phyloP scores from a whole-genome alignment of 2,888 invertebrate genomes.

The Dysmachus trigonus region DNA sequence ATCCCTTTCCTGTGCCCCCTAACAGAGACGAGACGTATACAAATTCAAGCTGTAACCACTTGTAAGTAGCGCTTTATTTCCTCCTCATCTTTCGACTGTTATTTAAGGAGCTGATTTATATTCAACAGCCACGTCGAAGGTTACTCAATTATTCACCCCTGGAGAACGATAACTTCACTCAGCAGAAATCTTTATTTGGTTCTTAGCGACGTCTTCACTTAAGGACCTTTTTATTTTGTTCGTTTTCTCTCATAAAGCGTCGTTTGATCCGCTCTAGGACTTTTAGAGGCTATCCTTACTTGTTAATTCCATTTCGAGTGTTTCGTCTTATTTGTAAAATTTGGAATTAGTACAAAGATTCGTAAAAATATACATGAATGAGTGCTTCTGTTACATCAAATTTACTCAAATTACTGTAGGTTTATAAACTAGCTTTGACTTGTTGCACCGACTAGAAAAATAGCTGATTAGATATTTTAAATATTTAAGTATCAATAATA shows the following conservation, averaged over 20 bases:
- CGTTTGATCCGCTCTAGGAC: neutral
- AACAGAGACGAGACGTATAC: neutral
- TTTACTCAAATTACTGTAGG: no score
- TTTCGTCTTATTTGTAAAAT: neutral
- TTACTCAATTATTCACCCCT: slow-evolving; percentile 17
- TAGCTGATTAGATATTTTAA: no score
- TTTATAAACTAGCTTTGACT: no score
- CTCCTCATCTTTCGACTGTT: neutral
- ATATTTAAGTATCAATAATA: no score
- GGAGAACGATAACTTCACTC: slow-evolving; percentile 8
- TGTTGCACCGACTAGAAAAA: no score
- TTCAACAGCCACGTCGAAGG: slow-evolving; percentile 10
- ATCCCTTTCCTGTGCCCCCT: neutral
- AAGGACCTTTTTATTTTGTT: neutral
- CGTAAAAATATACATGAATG: neutral
- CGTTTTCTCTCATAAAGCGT: neutral
- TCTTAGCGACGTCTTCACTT: neutral
- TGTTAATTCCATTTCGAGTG: neutral
- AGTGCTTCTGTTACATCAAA: neutral
- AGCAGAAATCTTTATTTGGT: neutral
- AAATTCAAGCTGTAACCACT: neutral
- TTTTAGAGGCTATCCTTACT: neutral
- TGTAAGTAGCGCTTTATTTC: neutral
- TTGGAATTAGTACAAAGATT: neutral
- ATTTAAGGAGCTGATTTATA: slow-evolving; percentile 2